Conservation (phyloP, 1,140 invertebrate genomes). For the Drosophila quadrilineata region DNA sequence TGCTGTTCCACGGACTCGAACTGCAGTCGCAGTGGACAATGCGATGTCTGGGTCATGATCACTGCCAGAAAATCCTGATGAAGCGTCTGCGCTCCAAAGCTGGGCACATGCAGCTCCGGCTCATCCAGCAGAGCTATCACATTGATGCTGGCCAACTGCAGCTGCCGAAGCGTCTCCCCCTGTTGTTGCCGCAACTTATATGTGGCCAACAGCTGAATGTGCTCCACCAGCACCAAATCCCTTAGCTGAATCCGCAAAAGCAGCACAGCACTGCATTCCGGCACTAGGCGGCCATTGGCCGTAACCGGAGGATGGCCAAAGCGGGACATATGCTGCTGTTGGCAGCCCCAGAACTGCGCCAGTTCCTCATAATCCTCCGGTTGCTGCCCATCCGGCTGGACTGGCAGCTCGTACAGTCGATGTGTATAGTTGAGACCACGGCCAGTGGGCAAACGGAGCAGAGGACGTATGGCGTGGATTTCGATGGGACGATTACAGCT, state of each 20-base stretch:
- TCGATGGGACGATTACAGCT: conserved; percentile 28
- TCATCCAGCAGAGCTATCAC: conserved; percentile 20
- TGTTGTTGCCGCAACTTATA: conserved; percentile 29
- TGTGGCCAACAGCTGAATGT: conserved; percentile 28
- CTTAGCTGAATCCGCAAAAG: conserved; percentile 35
- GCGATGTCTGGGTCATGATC: conserved; percentile 39
- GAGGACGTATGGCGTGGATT: conserved; percentile 31
- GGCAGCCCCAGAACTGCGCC: conserved; percentile 62
- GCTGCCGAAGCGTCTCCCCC: conserved; percentile 27
- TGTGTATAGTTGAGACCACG: conserved; percentile 19
- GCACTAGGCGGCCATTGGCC: conserved; percentile 8
- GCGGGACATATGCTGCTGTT: conserved; percentile 35
- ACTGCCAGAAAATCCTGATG: conserved; percentile 65
- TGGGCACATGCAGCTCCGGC: conserved; percentile 26
- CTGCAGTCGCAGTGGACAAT: conserved; percentile 29
- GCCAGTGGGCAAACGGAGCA: conserved; percentile 16
- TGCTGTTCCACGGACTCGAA: conserved; percentile 25
- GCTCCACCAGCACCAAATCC: conserved; percentile 34
- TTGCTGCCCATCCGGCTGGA: conserved; percentile 34
- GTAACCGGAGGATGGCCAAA: conserved; percentile 27
- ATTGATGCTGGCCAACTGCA: conserved; percentile 48
- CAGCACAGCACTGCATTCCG: conserved; percentile 51
- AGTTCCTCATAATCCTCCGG: conserved; percentile 49
- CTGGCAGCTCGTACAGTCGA: conserved; percentile 55
- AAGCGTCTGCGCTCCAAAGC: conserved; percentile 23